phyloP scores from a whole-genome alignment of 2,113 vertebrate genomes.

The Herpetotheres cachinnans region DNA sequence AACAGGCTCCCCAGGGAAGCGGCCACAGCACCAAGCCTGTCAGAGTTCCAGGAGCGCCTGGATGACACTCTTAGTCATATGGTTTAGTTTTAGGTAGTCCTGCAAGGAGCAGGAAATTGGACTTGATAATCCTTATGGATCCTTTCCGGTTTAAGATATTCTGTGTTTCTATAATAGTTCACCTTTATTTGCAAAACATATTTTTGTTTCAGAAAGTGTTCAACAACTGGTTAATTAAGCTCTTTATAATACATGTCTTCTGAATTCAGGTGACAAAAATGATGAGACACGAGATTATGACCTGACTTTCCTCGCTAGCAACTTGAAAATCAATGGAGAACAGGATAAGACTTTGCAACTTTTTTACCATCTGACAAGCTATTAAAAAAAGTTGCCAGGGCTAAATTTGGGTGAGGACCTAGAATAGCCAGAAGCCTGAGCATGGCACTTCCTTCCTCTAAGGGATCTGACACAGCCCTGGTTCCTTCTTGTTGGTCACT shows the following conservation, averaged over 20 bases:
- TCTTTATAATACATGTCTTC: background rate
- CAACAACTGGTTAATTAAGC: background rate
- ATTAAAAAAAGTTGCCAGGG: background rate
- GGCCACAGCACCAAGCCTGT: background rate
- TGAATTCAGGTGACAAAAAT: background rate
- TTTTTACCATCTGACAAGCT: background rate
- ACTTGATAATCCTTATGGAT: background rate
- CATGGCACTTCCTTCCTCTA: background rate
- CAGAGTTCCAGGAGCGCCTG: background rate
- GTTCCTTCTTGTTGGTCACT: background rate
- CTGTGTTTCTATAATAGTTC: background rate
- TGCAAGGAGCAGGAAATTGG: background rate
- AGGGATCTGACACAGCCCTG: background rate
- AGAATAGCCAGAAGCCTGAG: background rate
- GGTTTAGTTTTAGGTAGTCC: background rate
- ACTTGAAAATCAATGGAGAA: background rate
- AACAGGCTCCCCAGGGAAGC: background rate
- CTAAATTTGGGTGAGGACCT: background rate
- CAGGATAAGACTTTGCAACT: background rate
- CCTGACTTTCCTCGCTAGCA: background rate
- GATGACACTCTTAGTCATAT: fast-evolving
- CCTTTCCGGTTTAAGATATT: background rate
- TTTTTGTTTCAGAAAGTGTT: background rate
- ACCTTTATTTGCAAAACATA: background rate
- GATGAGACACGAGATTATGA: background rate